Evolutionary conservation across 1,140 invertebrate species (phyloP).

Genomic region (Sitophilus oryzae): DNA sequence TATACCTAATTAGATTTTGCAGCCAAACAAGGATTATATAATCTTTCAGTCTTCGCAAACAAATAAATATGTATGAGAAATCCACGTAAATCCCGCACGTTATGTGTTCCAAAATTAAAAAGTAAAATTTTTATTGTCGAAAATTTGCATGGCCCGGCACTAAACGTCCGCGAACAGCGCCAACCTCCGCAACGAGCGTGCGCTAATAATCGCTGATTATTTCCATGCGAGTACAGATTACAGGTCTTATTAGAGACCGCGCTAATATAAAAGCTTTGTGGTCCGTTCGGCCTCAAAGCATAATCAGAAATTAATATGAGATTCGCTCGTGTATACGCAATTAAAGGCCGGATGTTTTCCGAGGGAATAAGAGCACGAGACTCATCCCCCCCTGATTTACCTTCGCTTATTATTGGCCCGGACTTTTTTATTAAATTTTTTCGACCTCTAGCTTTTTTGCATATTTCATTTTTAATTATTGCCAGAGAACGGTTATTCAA

Average conservation of each 20-base stretch:
- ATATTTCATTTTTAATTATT: neutral
- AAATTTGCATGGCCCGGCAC: conserved; percentile 31
- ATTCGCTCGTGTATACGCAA: conserved; percentile 45
- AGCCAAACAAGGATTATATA: too few species aligned
- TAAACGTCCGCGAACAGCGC: conserved; percentile 29
- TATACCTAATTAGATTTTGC: too few species aligned
- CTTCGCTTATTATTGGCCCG: neutral
- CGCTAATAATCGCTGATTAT: conserved; percentile 41
- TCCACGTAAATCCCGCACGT: conserved; percentile 14
- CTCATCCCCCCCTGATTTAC: neutral
- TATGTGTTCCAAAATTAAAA: conserved; percentile 23
- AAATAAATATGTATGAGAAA: too few species aligned
- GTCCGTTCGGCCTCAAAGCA: conserved; percentile 42
- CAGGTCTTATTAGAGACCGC: conserved; percentile 44
- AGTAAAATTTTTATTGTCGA: conserved; percentile 23
- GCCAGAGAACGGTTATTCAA: too few species aligned
- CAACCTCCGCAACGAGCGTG: conserved; percentile 19
- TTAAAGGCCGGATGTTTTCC: conserved; percentile 41
- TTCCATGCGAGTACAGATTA: conserved; percentile 42
- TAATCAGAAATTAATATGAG: conserved; percentile 48
- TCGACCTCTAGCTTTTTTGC: neutral
- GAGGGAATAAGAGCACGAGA: conserved; percentile 18
- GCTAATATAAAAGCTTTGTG: conserved; percentile 47
- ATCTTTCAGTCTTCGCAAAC: too few species aligned
- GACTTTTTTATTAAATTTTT: neutral